Conservation (phyloP, 2,113 vertebrate species). For the Chaetops frenatus region DNA sequence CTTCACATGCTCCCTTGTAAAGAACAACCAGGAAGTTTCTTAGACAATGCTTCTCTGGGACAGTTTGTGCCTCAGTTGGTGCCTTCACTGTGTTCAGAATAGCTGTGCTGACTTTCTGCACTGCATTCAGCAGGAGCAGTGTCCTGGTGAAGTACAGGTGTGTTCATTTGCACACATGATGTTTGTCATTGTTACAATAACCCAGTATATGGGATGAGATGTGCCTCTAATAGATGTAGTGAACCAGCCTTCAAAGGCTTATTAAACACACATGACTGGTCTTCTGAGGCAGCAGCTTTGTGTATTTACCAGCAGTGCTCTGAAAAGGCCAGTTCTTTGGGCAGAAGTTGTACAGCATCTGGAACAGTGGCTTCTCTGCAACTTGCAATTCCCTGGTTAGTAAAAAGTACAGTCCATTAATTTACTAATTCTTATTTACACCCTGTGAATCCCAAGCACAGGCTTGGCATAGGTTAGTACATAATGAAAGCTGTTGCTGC, state of each 20-base stretch:
- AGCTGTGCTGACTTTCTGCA: background rate
- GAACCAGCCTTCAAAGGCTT: background rate
- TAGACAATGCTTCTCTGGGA: background rate
- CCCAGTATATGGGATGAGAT: background rate
- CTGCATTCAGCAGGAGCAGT: background rate
- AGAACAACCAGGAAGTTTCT: background rate
- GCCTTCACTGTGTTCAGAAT: background rate
- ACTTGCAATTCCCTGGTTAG: background rate
- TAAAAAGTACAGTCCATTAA: background rate
- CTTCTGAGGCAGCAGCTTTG: background rate
- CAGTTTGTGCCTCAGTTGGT: background rate
- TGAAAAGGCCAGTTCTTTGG: background rate
- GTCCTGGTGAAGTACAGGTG: background rate
- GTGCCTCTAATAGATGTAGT: background rate
- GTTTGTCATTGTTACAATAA: background rate
- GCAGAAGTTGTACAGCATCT: background rate
- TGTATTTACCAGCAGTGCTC: background rate
- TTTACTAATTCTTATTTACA: background rate
- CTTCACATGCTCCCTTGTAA: background rate
- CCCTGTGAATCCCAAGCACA: background rate
- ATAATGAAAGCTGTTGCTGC: background rate
- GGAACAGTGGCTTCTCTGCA: background rate
- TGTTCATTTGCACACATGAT: background rate
- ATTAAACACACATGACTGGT: background rate
- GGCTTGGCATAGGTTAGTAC: background rate